Percentiles rank a stretch among this genome's conserved stretches.
phyloP scores from a whole-genome alignment of 1,140 invertebrate species.

The Trichoplusia ni region DNA sequence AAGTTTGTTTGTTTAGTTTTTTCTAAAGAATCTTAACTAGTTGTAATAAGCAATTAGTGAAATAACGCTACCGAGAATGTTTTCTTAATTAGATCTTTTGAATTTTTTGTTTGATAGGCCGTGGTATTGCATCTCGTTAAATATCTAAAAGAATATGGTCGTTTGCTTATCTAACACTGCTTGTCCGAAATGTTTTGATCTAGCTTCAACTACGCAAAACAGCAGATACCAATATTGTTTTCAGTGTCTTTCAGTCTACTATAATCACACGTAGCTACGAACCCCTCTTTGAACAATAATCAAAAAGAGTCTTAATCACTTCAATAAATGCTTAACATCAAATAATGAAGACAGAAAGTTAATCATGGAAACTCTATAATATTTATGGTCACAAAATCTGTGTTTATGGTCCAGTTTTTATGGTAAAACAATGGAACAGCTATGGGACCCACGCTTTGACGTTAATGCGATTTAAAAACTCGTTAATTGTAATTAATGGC shows the following conservation, averaged over 20 bases:
- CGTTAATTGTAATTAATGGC: background rate
- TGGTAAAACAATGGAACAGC: background rate
- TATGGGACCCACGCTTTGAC: background rate
- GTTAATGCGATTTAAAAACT: background rate
- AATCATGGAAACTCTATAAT: background rate
- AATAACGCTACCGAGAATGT: background rate
- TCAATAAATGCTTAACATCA: no score
- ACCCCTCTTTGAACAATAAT: no score
- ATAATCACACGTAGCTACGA: no score
- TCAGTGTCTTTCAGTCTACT: no score
- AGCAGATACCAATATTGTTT: no score
- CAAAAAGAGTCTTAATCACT: background rate
- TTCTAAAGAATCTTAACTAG: background rate
- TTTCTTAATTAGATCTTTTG: background rate
- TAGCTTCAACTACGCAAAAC: no score
- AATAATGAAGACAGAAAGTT: no score
- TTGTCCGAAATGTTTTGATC: no score
- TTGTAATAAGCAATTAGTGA: background rate
- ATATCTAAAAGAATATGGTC: no score
- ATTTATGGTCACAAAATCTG: background rate
- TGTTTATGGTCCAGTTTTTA: background rate
- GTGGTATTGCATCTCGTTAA: background rate
- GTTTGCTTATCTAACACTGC: no score
- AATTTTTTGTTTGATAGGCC: background rate
- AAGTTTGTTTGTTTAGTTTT: conserved; percentile 49